Evolutionary conservation across 2,797 vertebrate genomes (phyloP).

Genomic region (Babyrousa celebensis): DNA sequence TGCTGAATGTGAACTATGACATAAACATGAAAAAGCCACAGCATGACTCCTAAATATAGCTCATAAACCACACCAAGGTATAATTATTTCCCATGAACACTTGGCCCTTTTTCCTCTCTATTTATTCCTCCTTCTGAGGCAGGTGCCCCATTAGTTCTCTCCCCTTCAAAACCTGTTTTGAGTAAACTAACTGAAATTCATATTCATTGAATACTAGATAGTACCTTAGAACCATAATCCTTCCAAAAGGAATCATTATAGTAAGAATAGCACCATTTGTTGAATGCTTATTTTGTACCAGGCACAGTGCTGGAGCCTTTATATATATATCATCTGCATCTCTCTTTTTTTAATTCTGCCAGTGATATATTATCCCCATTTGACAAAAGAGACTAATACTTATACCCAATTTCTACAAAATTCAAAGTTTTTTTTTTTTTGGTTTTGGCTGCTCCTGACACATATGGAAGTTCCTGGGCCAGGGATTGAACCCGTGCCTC

Average conservation of each 20-base stretch:
- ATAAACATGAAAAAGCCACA: not conserved
- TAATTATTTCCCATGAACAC: not conserved
- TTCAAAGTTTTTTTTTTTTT: not conserved
- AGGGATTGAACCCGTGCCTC: no score
- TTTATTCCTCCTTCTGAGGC: not conserved
- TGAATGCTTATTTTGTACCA: not conserved
- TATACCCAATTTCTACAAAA: not conserved
- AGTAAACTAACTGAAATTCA: conserved; percentile 37
- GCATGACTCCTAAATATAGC: not conserved
- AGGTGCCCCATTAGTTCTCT: not conserved
- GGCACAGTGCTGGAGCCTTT: not conserved
- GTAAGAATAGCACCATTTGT: not conserved
- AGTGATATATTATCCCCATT: conserved; percentile 1
- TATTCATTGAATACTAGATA: not conserved
- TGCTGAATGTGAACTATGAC: not conserved
- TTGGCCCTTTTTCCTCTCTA: not conserved
- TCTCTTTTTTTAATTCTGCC: not conserved
- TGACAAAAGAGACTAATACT: conserved; percentile 4
- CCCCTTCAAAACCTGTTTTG: conserved; percentile 35
- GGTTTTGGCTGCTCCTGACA: no score
- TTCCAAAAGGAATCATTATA: conserved; percentile 4
- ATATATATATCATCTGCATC: not conserved
- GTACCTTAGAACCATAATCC: not conserved
- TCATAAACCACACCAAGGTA: not conserved
- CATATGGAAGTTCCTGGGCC: no score